A percentile compares a stretch with the other conserved stretches of the same genome.
phyloP scores from a whole-genome alignment of 2,888 invertebrate species.

The Flexamia atlantica region DNA sequence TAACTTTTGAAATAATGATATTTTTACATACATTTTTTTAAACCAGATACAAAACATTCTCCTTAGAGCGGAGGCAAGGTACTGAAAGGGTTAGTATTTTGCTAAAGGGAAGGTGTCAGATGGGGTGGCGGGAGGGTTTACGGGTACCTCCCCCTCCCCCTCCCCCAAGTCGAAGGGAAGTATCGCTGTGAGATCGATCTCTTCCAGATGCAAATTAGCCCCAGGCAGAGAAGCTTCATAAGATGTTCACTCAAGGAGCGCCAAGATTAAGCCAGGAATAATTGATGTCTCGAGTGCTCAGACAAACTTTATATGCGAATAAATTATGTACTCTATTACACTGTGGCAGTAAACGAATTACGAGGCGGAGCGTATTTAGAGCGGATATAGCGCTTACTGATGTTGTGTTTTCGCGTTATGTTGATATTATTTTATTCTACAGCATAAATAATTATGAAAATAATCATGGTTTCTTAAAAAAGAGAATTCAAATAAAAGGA shows the following conservation, averaged over 20 bases:
- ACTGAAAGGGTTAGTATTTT: constrained; percentile 32
- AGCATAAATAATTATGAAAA: no score
- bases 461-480: no score
- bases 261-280: constrained; percentile 63
- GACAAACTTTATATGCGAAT: constrained; percentile 63
- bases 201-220: constrained; percentile 60
- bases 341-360: constrained; percentile 45
- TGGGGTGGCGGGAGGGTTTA: neutral
- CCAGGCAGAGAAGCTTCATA: constrained; percentile 60
- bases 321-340: constrained; percentile 62
- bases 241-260: constrained; percentile 62
- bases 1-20: no score
- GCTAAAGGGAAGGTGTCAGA: constrained; percentile 32
- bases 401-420: no score
- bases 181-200: constrained; percentile 62
- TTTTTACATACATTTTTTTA: no score
- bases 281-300: constrained; percentile 63
- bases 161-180: constrained; percentile 14
- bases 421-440: no score
- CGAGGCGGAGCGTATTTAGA: no score
- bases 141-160: neutral
- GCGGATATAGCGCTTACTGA: no score
- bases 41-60: neutral
- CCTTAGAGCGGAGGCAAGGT: neutral
- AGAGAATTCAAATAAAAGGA: no score